phyloP scores from a whole-genome alignment of 2,113 vertebrate genomes.

The Trochalopteron elliotii region DNA sequence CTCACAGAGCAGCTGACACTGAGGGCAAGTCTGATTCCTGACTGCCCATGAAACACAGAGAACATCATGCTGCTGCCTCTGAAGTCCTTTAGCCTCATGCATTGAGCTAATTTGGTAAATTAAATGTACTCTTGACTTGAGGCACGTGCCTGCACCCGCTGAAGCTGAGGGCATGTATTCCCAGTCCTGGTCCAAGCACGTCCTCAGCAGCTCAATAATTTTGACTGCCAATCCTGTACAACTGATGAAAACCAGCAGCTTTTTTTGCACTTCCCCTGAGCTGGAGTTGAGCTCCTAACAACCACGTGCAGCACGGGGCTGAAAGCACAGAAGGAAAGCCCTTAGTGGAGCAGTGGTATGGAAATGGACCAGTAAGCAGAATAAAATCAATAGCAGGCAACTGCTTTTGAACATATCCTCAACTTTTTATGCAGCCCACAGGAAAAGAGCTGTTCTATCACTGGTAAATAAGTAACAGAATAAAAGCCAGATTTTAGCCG shows the following conservation, averaged over 20 bases:
- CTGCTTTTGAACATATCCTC: not conserved
- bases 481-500: not conserved
- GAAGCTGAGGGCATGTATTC: not conserved
- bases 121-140: not conserved
- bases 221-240: not conserved
- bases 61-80: not conserved
- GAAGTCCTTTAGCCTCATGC: not conserved
- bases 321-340: not conserved
- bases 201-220: not conserved
- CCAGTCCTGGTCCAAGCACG: not conserved
- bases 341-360: not conserved
- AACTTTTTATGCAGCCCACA: not conserved
- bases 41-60: not conserved
- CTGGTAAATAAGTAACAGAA: not conserved
- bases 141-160: not conserved
- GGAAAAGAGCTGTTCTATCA: not conserved
- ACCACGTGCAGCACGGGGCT: not conserved
- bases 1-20: not conserved
- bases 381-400: not conserved
- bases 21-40: not conserved
- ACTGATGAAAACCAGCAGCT: not conserved
- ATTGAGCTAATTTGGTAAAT: not conserved
- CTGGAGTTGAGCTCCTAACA: not conserved
- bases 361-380: not conserved
- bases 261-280: not conserved